Conservation (phyloP, 1,140 invertebrate genomes). For the Heliconius nattereri region DNA sequence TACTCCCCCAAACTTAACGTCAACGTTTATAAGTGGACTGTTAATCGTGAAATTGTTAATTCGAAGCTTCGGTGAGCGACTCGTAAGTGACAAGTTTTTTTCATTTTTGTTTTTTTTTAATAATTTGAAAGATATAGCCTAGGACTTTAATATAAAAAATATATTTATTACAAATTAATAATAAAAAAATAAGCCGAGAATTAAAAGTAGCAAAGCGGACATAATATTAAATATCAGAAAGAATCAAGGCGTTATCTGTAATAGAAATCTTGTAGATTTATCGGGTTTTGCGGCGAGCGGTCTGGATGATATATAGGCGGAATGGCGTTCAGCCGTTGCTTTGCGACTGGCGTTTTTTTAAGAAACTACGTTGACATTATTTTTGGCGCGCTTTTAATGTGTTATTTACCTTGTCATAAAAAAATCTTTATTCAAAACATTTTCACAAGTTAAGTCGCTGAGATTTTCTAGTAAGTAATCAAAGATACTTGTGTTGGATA, state of each 20-base stretch:
- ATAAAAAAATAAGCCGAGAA: conserved; percentile 35
- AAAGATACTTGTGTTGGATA: no score
- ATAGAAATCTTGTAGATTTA: conserved; percentile 76
- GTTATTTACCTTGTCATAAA: background rate
- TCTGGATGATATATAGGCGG: conserved; percentile 70
- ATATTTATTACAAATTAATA: background rate
- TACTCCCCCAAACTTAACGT: no score
- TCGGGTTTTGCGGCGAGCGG: conserved; percentile 61
- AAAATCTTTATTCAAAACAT: no score
- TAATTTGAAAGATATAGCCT: background rate
- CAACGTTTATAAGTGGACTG: no score
- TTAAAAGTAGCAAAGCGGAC: conserved; percentile 46
- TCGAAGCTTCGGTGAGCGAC: no score
- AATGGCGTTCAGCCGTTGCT: conserved; percentile 47
- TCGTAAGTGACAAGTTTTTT: no score
- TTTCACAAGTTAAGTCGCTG: no score
- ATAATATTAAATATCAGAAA: conserved; percentile 77
- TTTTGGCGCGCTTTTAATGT: conserved; percentile 26
- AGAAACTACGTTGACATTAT: conserved; percentile 22
- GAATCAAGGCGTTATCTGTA: conserved; percentile 74
- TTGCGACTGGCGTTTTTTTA: conserved; percentile 54
- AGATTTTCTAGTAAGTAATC: no score
- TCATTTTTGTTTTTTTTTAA: background rate
- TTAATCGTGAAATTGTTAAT: no score
- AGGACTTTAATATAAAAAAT: background rate